A percentile compares a stretch with the other conserved stretches of the same genome.
phyloP scores from a whole-genome alignment of 2,797 vertebrate genomes.

The Intellagama lesueurii region DNA sequence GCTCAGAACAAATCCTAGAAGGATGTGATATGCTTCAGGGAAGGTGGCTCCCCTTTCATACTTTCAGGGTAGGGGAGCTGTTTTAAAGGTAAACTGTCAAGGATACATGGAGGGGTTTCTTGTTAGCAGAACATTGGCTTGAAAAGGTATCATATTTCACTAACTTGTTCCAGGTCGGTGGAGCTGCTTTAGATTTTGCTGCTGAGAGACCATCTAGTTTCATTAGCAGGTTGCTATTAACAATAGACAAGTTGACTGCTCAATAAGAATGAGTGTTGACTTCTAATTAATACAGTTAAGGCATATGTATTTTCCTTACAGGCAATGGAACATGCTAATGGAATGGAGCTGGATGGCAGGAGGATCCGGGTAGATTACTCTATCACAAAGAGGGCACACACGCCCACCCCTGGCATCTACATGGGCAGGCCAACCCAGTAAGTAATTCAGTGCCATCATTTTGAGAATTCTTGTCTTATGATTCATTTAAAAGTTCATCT shows the following conservation, averaged over 20 bases:
- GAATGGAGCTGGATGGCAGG: constrained; percentile 94
- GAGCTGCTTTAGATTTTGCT: neutral
- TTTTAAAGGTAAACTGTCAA: constrained; percentile 44
- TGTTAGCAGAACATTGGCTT: constrained; percentile 26
- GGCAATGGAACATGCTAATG: constrained; percentile 94
- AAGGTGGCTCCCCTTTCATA: constrained; percentile 37
- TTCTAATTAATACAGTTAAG: neutral
- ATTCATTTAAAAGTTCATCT: neutral
- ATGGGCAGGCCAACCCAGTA: constrained; percentile 94
- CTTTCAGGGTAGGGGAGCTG: neutral
- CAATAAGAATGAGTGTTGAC: neutral
- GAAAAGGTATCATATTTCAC: constrained; percentile 32
- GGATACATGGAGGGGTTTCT: constrained; percentile 3
- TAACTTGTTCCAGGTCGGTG: constrained; percentile 30
- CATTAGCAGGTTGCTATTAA: constrained; percentile 66
- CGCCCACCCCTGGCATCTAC: constrained; percentile 94
- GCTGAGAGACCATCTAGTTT: constrained; percentile 12
- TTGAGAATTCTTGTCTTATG: neutral
- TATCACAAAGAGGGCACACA: constrained; percentile 94
- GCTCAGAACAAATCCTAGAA: neutral
- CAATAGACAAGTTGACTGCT: neutral
- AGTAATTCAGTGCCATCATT: constrained; percentile 68
- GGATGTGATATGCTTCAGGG: constrained; percentile 30
- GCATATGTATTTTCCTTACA: constrained; percentile 61
- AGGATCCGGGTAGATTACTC: constrained; percentile 93